Conservation (phyloP, 2,797 vertebrate species). For the Amniataba percoides region DNA sequence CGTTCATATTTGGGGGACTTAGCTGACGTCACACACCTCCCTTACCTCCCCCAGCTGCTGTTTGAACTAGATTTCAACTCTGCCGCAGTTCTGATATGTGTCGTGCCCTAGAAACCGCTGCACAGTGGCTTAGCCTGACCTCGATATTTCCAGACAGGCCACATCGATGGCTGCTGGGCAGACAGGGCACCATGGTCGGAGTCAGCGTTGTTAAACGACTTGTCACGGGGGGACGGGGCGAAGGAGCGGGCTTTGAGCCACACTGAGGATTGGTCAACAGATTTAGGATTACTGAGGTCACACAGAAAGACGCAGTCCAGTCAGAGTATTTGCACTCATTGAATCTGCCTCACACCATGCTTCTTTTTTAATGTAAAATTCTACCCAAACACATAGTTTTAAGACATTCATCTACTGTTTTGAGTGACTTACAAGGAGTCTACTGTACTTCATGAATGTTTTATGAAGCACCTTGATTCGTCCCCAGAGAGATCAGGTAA, state of each 20-base stretch:
- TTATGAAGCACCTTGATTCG: slow-evolving; percentile 4
- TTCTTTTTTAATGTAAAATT: background rate
- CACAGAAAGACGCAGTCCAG: slow-evolving; percentile 34
- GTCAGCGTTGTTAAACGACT: slow-evolving; percentile 61
- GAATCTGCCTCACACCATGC: background rate
- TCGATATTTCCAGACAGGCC: slow-evolving; percentile 79
- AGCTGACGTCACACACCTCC: slow-evolving; percentile 40
- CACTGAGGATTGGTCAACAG: slow-evolving; percentile 52
- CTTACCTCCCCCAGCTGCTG: slow-evolving; percentile 64
- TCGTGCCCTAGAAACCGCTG: slow-evolving; percentile 73
- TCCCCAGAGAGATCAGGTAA: slow-evolving; percentile 4
- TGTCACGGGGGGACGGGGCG: slow-evolving; percentile 45
- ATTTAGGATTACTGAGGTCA: slow-evolving; percentile 68
- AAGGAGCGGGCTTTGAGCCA: slow-evolving; percentile 53
- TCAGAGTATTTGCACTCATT: slow-evolving; percentile 11
- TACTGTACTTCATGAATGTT: slow-evolving; percentile 20
- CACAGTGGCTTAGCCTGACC: slow-evolving; percentile 77
- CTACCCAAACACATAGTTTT: background rate
- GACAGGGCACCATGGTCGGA: slow-evolving; percentile 50
- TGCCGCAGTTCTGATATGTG: slow-evolving; percentile 64
- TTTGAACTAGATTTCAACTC: slow-evolving; percentile 76
- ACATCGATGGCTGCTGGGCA: slow-evolving; percentile 67
- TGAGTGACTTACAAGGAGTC: slow-evolving; percentile 5
- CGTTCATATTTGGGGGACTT: slow-evolving; percentile 50
- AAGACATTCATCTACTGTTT: slow-evolving; percentile 11